These are phyloP conservation scores for Cyprinodon tularosa DNA, from an alignment of 2,113 vertebrate species.

Conservation along the genomic window DNA sequence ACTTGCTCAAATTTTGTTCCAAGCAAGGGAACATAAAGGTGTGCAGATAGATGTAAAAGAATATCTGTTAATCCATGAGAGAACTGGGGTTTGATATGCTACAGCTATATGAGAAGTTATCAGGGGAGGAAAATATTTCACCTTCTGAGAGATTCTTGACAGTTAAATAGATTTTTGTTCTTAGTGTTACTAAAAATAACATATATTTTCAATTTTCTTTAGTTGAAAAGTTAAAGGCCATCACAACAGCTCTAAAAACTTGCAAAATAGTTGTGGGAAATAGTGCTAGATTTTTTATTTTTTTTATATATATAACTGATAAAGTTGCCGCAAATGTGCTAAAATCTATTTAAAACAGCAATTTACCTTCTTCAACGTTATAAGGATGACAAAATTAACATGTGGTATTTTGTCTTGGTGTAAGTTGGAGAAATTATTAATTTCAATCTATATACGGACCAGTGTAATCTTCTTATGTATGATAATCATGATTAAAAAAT, in stretches of 20 bases:
- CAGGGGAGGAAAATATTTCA: neutral
- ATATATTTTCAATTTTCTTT: neutral
- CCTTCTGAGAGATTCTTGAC: neutral
- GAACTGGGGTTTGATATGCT: neutral
- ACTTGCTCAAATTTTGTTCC: slow-evolving; percentile 6
- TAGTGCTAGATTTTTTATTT: neutral
- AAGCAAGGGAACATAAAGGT: neutral
- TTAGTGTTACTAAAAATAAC: neutral
- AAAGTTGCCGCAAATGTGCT: no score
- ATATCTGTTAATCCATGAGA: neutral
- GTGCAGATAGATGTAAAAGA: neutral
- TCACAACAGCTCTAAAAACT: neutral
- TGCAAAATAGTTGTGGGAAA: neutral
- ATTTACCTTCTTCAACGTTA: no score
- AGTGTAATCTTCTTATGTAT: neutral
- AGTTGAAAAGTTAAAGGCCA: slow-evolving; percentile 15
- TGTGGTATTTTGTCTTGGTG: no score
- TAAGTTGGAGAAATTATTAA: no score
- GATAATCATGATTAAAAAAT: neutral
- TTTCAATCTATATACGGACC: no score
- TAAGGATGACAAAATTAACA: no score
- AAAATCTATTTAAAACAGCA: no score
- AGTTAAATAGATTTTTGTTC: neutral
- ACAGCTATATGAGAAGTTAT: neutral
- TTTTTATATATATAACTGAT: no score